Evolutionary conservation across 2,113 vertebrate genomes (phyloP), one percentile per base, ranked within the genome.

Genomic region (Alethe castanea): DNA sequence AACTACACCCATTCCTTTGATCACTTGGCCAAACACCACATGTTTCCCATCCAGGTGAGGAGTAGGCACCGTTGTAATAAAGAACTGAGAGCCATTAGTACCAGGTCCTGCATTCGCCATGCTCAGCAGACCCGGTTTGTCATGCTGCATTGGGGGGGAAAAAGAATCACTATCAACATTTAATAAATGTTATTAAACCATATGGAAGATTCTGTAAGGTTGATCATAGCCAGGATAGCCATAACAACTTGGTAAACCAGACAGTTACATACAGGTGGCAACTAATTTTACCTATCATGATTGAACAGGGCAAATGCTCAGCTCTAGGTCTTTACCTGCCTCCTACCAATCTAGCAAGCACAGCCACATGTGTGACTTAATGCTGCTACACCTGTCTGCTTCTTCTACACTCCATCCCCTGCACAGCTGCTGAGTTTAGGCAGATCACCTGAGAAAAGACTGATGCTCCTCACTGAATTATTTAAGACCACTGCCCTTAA

Each of bases 31-130:
- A 61, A 99, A 99, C 35, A 99, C 98, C 52, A 99, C 99, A 3
- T 99, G 99, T 70, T 99, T 99, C 52, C 97, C 98, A 47, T 99
- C 99, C 92, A 99, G 94, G 91, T 99, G 99, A 18, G 99, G 97
- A 29, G 99, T 99, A 44, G 99, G 98, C 61, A 99, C 99, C 2
- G 98, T 99, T 50, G 99, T 99, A 97, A 99, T 99, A 60, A 99
- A 99, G 97, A 99, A 99, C 97, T 99, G 99, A 12, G 99, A 99
- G 60, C 99, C 99, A 8, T 99, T 99, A 70, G 99, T 99, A 93
- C 99, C 97, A 4, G 97, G 97, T 66, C 99, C 99, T 4, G 99
- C 98, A 4, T 99, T 99, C 61, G 99, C 99, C 99, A 99, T 99
- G 97, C 99, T 99, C n/a, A 99, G 97, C 45, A 99, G 97, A 22